phyloP scores from a whole-genome alignment of 2,113 vertebrate genomes.

The Sinosuthora webbiana region DNA sequence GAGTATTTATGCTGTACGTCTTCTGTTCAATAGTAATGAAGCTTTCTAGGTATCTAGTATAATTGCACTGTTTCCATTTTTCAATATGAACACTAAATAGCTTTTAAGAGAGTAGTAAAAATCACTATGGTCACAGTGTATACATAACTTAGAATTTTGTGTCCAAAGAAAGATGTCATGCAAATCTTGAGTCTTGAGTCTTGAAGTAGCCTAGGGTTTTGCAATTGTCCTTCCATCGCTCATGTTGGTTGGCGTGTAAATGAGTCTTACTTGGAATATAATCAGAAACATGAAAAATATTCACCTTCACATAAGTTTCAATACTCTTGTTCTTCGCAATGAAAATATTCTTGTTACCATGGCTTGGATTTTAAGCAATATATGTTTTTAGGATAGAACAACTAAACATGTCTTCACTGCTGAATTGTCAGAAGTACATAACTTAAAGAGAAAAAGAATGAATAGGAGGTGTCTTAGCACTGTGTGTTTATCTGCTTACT shows the following conservation, averaged over 20 bases:
- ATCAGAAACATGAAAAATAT: not conserved
- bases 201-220: not conserved
- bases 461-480: constrained; percentile 10
- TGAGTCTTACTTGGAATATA: not conserved
- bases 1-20: not conserved
- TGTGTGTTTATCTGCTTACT: constrained; percentile 35
- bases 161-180: not conserved
- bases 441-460: constrained; percentile 38
- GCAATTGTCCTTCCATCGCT: not conserved
- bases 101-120: not conserved
- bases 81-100: not conserved
- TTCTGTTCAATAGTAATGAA: not conserved
- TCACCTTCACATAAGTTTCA: not conserved
- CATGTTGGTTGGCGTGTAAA: not conserved
- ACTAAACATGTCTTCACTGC: not conserved
- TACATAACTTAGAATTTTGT: not conserved
- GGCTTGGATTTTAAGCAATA: not conserved
- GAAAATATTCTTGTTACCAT: not conserved
- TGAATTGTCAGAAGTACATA: constrained; percentile 22
- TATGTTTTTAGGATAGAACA: not conserved
- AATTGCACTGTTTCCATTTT: not conserved
- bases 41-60: not conserved
- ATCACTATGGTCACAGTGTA: not conserved
- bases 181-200: not conserved
- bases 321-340: not conserved